A percentile compares a stretch with the other conserved stretches of the same genome.
Conservation (phyloP, 2,888 invertebrate genomes). For the Leptinotarsa haldemani region DNA sequence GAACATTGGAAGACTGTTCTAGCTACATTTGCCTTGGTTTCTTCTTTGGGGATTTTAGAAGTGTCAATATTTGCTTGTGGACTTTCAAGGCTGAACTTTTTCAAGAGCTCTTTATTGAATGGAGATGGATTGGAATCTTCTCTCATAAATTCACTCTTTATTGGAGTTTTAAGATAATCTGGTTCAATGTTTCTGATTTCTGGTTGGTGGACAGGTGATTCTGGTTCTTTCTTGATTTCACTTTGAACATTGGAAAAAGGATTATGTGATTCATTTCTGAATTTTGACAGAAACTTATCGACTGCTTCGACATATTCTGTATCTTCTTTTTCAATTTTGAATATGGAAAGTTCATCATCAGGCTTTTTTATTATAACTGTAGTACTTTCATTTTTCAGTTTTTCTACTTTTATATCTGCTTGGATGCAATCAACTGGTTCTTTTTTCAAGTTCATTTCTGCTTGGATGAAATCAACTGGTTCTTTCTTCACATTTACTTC, state of each 20-base stretch:
- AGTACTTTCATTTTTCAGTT: not conserved
- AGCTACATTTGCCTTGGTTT: not conserved
- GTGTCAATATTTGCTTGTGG: constrained; percentile 28
- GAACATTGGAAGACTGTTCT: constrained; percentile 5
- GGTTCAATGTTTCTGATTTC: not conserved
- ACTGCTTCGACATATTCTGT: not conserved
- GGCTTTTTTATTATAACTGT: not conserved
- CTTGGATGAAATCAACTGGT: not conserved
- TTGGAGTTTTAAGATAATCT: constrained; percentile 29
- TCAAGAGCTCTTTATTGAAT: constrained; percentile 52
- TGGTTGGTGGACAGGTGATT: constrained; percentile 17
- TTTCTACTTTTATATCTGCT: not conserved
- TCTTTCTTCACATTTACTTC: constrained; percentile 20
- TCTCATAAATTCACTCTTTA: constrained; percentile 38
- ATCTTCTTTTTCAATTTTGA: not conserved
- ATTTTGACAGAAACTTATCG: not conserved
- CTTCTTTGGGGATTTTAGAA: not conserved
- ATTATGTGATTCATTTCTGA: not conserved
- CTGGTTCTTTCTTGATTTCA: constrained; percentile 36
- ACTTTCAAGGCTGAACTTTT: constrained; percentile 43
- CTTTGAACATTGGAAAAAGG: not conserved
- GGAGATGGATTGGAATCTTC: constrained; percentile 52
- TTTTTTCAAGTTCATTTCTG: not conserved
- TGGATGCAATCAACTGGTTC: constrained; percentile 11
- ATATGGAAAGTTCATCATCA: not conserved